Evolutionary conservation across 2,888 invertebrate genomes (phyloP), one percentile per base, ranked within the genome.

Genomic region (Autographa gamma): DNA sequence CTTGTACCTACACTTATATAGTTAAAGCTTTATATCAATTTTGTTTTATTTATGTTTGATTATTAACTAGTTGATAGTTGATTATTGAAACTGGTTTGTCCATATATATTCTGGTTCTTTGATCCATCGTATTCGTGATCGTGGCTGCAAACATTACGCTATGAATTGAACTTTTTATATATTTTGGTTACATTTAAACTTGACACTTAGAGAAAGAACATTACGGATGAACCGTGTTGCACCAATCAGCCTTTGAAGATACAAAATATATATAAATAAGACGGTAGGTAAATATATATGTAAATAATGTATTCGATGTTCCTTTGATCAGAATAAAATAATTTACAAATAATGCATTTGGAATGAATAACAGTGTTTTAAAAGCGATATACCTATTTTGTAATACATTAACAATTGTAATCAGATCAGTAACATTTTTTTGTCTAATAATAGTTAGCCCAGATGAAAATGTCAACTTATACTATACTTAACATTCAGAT

Each of bases 331-430:
- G 16, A 43, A 16, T 6, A 43, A 43, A 43, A n/a, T 7, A 48
- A 48, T 48, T 48, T 48, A 34, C 32, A 48, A 63, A 78, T 75
- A 77, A 82, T 82, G 84, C 84, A 67, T 71, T 70, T 79, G 84
- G 81, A 83, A 81, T 79, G 70, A 74, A 68, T 60, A 41, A 32
- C 43, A 63, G 66, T 68, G 11, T 48, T 16, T 59, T 58, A 66
- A 38, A 38, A 11, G 38, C 38, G 11, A 38, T 11, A 38, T 38
- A 25, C 25, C 25, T 25, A 38, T 38, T 11, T 38, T 34, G 63
- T 65, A 60, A 14, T 41, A 68, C 43, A 31, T 48, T 18, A 38
- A 43, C 32, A 19, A 9, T 58, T 11, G 19, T 13, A 65, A 32
- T 65, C 65, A 64, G 38, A 41, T 58, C 48, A 48, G 7, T 48